A percentile compares a stretch with the other conserved stretches of the same genome.
Evolutionary conservation across 2,113 vertebrate species (phyloP).

Genomic region (Tricholaema leucomelas): DNA sequence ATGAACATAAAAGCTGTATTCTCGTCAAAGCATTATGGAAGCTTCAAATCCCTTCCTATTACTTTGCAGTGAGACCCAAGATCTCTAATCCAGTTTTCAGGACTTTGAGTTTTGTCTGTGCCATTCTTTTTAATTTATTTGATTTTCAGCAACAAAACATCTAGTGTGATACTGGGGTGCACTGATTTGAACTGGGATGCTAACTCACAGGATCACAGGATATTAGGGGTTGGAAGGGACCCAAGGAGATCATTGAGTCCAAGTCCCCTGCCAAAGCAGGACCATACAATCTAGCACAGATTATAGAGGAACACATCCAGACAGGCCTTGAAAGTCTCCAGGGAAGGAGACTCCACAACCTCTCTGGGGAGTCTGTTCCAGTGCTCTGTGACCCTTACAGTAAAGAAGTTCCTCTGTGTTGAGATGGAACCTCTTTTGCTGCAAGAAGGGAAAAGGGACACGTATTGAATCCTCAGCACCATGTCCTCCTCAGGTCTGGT

Average conservation of each 20-base stretch:
- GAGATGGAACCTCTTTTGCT: too few species aligned
- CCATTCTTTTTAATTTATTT: not conserved
- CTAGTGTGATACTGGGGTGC: fast-evolving
- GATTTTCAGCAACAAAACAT: not conserved
- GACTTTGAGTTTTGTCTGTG: not conserved
- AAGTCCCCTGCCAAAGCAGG: too few species aligned
- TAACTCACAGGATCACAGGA: too few species aligned
- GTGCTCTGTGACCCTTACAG: too few species aligned
- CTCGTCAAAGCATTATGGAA: not conserved
- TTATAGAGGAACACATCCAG: too few species aligned
- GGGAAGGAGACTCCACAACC: too few species aligned
- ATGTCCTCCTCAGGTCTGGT: not conserved
- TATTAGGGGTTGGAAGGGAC: too few species aligned
- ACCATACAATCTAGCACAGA: too few species aligned
- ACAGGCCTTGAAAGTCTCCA: too few species aligned
- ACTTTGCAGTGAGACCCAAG: not conserved
- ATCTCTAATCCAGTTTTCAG: not conserved
- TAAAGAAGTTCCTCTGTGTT: too few species aligned
- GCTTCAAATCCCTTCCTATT: not conserved
- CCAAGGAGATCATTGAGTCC: too few species aligned
- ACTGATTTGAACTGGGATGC: not conserved
- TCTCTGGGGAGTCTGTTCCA: too few species aligned
- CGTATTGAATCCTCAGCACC: not conserved
- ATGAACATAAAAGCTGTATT: not conserved
- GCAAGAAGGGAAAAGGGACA: not conserved